Evolutionary conservation across 2,888 invertebrate species (phyloP), one percentile per base, ranked within the genome.

Genomic region (Petrophora chlorosata): DNA sequence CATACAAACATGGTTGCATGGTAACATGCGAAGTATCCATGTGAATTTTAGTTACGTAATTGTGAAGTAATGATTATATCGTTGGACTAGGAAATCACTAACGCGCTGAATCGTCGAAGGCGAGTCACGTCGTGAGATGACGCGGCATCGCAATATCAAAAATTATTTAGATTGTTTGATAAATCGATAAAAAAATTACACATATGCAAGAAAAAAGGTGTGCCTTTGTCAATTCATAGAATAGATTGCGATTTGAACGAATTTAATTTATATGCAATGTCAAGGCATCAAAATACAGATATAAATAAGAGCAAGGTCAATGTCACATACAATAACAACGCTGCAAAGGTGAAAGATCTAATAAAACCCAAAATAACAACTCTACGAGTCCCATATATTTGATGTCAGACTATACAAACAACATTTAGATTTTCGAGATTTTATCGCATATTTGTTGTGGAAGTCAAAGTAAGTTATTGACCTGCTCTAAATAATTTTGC

Each of bases 41-140:
- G 41, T 38, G 52, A 55, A 32, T 57, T 49, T 42, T 43, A 34
- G 49, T 65, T 69, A 54, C 63, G 65, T 61, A 62, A 67, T 48
- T 59, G 51, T 64, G 59, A 52, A 57, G 61, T 63, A 63, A 66
- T 65, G 59, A 68, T 69, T 29, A 15, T 69, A 67, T 64, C 65
- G 48, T 46, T 56, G 50, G 59, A 65, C 53, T 60, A 67, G 70
- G 72, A 75, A 73, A 59, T 54, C 33, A 23, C 52, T 44, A 47
- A 62, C 61, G 64, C 61, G 61, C 45, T 53, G 56, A 60, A 57
- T 38, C 40, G 40, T 34, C 40, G 62, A 61, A 61, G 59, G 64
- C 61, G 56, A 69, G 55, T 61, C 64, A 60, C 60, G 59, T 61
- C 57, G 59, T 61, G 63, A 65, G 56, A 51, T 65, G 61, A 62